Evolutionary conservation across 2,797 vertebrate species (phyloP).

Genomic region (Psittacula echo): DNA sequence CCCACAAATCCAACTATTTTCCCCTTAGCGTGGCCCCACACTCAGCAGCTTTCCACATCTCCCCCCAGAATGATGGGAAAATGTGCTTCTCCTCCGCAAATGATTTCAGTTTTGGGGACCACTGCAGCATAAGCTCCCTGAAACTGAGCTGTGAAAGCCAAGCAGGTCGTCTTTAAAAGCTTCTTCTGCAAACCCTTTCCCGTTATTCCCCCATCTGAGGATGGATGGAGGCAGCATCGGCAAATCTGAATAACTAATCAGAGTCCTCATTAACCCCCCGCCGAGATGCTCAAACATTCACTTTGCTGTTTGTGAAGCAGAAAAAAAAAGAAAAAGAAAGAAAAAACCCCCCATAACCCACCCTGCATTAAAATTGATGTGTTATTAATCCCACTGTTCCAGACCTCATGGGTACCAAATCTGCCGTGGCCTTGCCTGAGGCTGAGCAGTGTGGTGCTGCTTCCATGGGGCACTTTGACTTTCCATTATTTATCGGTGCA

Average conservation of each 20-base stretch:
- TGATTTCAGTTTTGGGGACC: background rate
- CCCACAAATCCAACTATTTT: background rate
- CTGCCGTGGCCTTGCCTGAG: conserved; percentile 38
- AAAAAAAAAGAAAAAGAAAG: background rate
- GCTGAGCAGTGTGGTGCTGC: conserved; percentile 48
- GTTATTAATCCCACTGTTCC: conserved; percentile 79
- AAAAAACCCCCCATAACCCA: background rate
- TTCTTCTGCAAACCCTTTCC: conserved; percentile 21
- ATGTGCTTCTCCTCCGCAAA: background rate
- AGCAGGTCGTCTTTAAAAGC: background rate
- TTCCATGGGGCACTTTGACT: conserved; percentile 54
- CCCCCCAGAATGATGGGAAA: background rate
- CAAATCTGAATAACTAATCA: conserved; percentile 91
- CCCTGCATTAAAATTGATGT: conserved; percentile 81
- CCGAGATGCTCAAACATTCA: conserved; percentile 86
- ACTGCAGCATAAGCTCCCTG: rapidly evolving
- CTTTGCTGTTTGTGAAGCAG: conserved; percentile 85
- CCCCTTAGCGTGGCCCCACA: rapidly evolving
- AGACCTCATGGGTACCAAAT: conserved; percentile 47
- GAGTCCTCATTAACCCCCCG: conserved; percentile 93
- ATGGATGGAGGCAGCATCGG: conserved; percentile 74
- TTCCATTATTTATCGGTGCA: conserved; percentile 62
- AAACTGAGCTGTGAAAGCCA: background rate
- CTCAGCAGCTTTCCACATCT: background rate
- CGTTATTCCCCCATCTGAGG: conserved; percentile 49